Base-by-base conservation (phyloP, 2,797 vertebrate genomes). In the Clarias pachynema region DNA sequence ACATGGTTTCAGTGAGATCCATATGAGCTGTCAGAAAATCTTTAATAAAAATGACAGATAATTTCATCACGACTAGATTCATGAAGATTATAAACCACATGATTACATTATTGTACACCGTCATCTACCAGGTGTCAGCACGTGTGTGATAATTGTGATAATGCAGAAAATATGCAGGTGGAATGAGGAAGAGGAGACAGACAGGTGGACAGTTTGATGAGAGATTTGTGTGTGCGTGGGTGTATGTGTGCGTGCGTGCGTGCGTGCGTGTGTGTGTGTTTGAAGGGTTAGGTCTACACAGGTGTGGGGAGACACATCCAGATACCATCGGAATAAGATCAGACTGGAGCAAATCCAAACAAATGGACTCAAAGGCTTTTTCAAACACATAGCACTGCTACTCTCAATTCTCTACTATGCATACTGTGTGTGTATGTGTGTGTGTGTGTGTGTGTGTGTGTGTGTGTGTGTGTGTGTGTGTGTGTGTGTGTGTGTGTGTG, bases 141-240 rank as follows among this genome's bases (percentile, higher is more conserved):
- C 44, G 66, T 66, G 24, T 59, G 56, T 85, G 37, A 72, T n/a
- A n/a, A 72, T n/a, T 66, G 92, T 60, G 74, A 85, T 72, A 40
- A 85, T 72, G 57, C 22, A 60, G 5, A 20, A 81, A 66, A 86
- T 84, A 77, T 18, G 65, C 7, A 75, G 70, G 81, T 44, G 56
- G 57, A 88, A 81, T 81, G 60, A 81, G 24, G 60, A 85, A 66
- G 75, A 65, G 62, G 62, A 59, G 66, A 84, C 65, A 84, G 78
- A 84, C 18, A 26, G 37, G 31, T 73, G 57, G 73, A 83, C 81
- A 84, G 78, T 62, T 44, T n/a, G 72, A 81, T 65, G 72, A 86
- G 14, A 81, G 31, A n/a, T 12, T 4, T 70, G 10, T 22, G 79
- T 66, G 72, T 40, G 31, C 31, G 68, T 53, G 65, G 8, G 65